Evolutionary conservation across 2,113 vertebrate genomes (phyloP).

Genomic region (Larimichthys crocea): DNA sequence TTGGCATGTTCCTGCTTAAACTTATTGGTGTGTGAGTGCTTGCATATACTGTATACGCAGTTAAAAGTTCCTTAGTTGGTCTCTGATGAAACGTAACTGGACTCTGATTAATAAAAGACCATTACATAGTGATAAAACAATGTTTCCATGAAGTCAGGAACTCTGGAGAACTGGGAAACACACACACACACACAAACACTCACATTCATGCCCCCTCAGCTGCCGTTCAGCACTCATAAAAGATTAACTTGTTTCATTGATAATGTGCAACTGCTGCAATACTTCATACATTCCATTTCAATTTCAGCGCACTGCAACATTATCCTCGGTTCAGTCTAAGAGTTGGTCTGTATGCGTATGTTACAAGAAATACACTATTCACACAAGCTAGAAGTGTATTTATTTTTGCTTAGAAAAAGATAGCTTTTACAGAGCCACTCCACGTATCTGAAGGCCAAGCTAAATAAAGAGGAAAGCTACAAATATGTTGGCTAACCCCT

Average conservation of each 20-base stretch:
- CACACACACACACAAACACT: background rate
- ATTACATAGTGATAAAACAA: conserved; percentile 27
- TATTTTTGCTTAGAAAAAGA: conserved; percentile 40
- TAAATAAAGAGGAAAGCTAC: conserved; percentile 47
- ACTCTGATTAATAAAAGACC: conserved; percentile 37
- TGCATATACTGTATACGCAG: background rate
- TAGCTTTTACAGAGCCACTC: conserved; percentile 37
- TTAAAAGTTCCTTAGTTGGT: background rate
- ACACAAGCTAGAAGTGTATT: conserved; percentile 24
- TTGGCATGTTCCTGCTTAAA: background rate
- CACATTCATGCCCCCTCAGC: conserved; percentile 7
- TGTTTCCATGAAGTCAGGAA: conserved; percentile 27
- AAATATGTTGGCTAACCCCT: conserved; percentile 7
- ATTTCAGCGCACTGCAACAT: conserved; percentile 1
- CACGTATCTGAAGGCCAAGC: conserved; percentile 44
- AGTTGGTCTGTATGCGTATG: background rate
- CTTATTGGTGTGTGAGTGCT: background rate
- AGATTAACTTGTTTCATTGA: conserved; percentile 10
- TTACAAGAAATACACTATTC: conserved; percentile 14
- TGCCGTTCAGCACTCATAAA: conserved; percentile 12
- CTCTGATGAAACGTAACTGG: conserved; percentile 3
- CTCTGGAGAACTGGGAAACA: conserved; percentile 2
- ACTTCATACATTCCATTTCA: conserved; percentile 3
- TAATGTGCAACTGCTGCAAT: background rate
- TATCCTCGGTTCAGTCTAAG: conserved; percentile 39